Evolutionary conservation across 2,888 invertebrate genomes (phyloP), one percentile per base, ranked within the genome.

Genomic region (Chloroclysta siterata): DNA sequence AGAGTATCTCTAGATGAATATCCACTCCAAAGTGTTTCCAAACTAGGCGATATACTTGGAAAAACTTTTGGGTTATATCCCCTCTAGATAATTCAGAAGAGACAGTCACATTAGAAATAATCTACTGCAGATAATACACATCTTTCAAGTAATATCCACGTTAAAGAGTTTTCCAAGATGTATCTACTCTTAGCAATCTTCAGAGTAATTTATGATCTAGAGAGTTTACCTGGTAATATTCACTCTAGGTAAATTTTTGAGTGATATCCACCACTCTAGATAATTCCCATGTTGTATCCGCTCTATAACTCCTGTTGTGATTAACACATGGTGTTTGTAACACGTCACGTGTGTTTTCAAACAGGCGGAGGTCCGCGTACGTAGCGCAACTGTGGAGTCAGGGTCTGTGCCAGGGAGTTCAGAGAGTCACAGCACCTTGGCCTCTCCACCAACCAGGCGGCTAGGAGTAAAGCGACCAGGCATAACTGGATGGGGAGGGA

Each of bases 281-380:
- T 22, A 56, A 56, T 56, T 39, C 13, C 15, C 4, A 6, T 13
- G 14, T 6, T 28, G 15, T 41, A 42, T 46, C 36, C 13, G 17
- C 48, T 51, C 42, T 42, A 51, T 11, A 56, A 51, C n/a, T 46
- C 17, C 17, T 15, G 8, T 46, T 55, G 52, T 46, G 54, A 36
- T 65, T 62, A 70, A 69, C 73, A 60, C 73, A 50, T 14, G 60
- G 69, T 72, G 66, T 69, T 56, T 53, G 48, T 65, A 77, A 78
- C 74, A 79, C 80, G 14, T 53, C 60, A 56, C 39, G 57, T 65
- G 56, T 53, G 14, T 63, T 68, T 82, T 95, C 94, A 97, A 72
- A 96, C 95, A 8, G 97, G 97, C 17, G 97, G 97, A 11, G 97
- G 97, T 68, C 97, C 97, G 65, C 95, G 94, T n/a, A 97, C 95